phyloP scores from a whole-genome alignment of 2,113 vertebrate genomes.

The Numenius arquata region DNA sequence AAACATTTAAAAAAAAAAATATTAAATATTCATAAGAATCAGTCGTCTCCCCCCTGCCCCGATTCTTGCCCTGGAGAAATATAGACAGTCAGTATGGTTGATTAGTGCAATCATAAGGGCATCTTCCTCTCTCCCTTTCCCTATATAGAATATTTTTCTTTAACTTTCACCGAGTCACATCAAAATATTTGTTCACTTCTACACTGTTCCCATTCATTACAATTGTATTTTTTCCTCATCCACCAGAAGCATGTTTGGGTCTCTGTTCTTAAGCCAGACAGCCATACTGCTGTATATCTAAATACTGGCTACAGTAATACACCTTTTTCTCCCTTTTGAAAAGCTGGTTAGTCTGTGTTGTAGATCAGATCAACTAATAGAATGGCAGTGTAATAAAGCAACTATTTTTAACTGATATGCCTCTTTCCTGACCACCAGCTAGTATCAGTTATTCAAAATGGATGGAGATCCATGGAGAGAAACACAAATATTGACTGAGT shows the following conservation, averaged over 20 bases:
- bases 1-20: constrained; percentile 28
- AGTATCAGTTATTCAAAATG: accelerated
- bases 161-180: not conserved
- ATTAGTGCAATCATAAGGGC: not conserved
- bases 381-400: not conserved
- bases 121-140: not conserved
- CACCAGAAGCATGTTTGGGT: not conserved
- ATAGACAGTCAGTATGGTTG: not conserved
- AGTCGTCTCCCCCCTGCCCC: not conserved
- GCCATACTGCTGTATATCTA: accelerated
- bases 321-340: not conserved
- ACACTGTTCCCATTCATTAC: not conserved
- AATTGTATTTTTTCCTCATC: not conserved
- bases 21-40: constrained; percentile 16
- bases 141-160: not conserved
- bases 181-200: not conserved
- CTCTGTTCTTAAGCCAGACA: not conserved
- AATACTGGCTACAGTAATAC: not conserved
- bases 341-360: not conserved
- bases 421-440: not conserved
- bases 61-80: not conserved
- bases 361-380: not conserved
- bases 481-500: not conserved
- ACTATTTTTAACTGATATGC: not conserved
- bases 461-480: not conserved